These are phyloP conservation scores for Scaeva pyrastri DNA, from an alignment of 2,888 invertebrate genomes.

Conservation along the genomic window DNA sequence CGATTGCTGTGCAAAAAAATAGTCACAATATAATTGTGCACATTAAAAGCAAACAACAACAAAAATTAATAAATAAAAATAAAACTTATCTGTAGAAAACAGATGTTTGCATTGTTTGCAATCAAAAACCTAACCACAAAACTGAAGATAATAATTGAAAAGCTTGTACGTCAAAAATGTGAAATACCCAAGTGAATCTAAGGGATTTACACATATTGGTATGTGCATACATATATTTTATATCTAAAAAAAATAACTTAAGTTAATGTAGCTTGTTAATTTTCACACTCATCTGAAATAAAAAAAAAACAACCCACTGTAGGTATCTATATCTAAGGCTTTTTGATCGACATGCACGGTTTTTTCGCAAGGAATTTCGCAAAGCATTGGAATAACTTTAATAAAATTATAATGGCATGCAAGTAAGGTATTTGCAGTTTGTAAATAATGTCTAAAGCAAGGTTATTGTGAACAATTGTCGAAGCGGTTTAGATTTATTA, in stretches of 20 bases:
- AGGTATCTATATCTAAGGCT: neutral
- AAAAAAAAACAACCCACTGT: neutral
- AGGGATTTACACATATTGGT: too few species aligned
- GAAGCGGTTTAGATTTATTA: constrained; percentile 42
- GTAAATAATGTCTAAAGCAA: constrained; percentile 13
- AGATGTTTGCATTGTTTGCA: too few species aligned
- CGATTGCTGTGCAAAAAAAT: too few species aligned
- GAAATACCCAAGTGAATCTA: too few species aligned
- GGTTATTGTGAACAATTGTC: constrained; percentile 42
- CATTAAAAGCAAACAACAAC: too few species aligned
- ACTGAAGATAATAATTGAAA: too few species aligned
- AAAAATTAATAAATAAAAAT: too few species aligned
- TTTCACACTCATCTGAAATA: neutral
- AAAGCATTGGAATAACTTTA: neutral
- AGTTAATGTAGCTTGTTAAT: neutral
- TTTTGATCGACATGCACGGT: neutral
- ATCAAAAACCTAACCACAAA: too few species aligned
- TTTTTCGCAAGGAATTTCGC: neutral
- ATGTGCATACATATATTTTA: too few species aligned
- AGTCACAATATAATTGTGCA: too few species aligned
- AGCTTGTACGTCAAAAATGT: too few species aligned
- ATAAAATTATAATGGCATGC: neutral
- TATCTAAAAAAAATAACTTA: neutral
- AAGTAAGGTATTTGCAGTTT: constrained; percentile 26
- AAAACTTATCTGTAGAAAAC: too few species aligned